Conservation (phyloP, 2,113 vertebrate species). For the Tauraco erythrolophus region DNA sequence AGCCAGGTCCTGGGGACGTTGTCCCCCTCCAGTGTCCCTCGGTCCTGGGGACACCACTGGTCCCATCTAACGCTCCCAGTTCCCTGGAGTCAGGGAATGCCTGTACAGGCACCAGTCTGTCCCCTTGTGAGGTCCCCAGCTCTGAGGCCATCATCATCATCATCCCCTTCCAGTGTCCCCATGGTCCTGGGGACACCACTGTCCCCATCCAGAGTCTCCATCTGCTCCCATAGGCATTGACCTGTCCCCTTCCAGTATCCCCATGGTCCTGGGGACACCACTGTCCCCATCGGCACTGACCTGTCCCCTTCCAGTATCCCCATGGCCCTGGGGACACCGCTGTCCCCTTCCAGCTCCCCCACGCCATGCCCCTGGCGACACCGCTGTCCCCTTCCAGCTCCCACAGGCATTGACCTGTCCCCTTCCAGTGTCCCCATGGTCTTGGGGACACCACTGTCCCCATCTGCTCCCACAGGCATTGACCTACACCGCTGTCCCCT, state of each 20-base stretch:
- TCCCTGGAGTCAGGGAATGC: not conserved
- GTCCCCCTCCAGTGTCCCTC: fast-evolving
- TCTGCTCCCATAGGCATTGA: no score
- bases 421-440: not conserved
- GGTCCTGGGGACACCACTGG: not conserved
- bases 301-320: not conserved
- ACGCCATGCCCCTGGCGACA: not conserved
- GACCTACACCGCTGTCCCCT: not conserved
- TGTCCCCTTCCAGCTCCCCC: no score
- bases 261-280: not conserved
- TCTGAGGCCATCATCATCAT: no score
- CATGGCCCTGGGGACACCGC: not conserved
- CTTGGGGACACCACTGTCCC: not conserved
- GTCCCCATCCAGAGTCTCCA: not conserved
- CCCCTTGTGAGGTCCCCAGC: not conserved
- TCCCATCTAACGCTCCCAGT: not conserved
- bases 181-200: not conserved
- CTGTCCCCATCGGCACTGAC: no score
- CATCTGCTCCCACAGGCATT: not conserved
- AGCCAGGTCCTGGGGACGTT: not conserved
- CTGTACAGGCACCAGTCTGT: not conserved
- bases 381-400: no score
- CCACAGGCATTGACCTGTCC: no score
- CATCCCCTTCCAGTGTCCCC: not conserved
- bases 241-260: not conserved